A percentile compares a stretch with the other conserved stretches of the same genome.
Evolutionary conservation across 2,888 invertebrate species (phyloP).

Genomic region (Pyrrhosoma nymphula): DNA sequence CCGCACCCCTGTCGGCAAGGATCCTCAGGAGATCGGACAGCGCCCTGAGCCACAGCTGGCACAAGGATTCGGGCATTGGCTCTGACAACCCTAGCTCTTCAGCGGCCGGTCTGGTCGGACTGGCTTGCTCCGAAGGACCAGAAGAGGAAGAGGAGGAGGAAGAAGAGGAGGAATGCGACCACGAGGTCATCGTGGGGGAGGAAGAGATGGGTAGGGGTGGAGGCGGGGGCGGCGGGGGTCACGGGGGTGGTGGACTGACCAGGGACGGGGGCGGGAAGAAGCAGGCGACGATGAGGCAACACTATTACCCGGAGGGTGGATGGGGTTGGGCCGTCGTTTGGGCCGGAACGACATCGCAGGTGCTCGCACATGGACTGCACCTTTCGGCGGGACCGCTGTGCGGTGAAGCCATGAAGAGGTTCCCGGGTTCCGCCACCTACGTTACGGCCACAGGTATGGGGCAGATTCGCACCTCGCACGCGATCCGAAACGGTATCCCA

Average conservation of each 20-base stretch:
- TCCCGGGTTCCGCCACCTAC: conserved; percentile 36
- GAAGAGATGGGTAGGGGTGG: conserved; percentile 74
- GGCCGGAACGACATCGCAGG: conserved; percentile 86
- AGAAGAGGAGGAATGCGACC: conserved; percentile 64
- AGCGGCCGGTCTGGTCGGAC: conserved; percentile 43
- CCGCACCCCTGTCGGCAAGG: conserved; percentile 68
- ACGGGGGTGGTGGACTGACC: conserved; percentile 76
- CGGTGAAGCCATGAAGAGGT: conserved; percentile 72
- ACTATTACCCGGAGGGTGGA: conserved; percentile 93
- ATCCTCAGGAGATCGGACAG: conserved; percentile 49
- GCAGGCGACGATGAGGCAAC: conserved; percentile 68
- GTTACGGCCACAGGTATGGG: conserved; percentile 58
- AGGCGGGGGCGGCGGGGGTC: conserved; percentile 79
- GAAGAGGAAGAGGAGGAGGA: conserved; percentile 42
- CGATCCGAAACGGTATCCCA: conserved; percentile 72
- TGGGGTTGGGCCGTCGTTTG: conserved; percentile 92
- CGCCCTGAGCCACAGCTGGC: conserved; percentile 53
- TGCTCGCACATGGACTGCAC: conserved; percentile 88
- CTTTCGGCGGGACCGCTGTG: conserved; percentile 73
- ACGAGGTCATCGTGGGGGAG: conserved; percentile 70
- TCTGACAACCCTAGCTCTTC: conserved; percentile 56
- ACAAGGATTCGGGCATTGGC: conserved; percentile 52
- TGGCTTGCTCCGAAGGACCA: conserved; percentile 47
- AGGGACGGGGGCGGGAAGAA: conserved; percentile 49
- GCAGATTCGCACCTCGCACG: background rate